Evolutionary conservation across 2,888 invertebrate species (phyloP), one percentile per base, ranked within the genome.

Genomic region (Watsonalla binaria): DNA sequence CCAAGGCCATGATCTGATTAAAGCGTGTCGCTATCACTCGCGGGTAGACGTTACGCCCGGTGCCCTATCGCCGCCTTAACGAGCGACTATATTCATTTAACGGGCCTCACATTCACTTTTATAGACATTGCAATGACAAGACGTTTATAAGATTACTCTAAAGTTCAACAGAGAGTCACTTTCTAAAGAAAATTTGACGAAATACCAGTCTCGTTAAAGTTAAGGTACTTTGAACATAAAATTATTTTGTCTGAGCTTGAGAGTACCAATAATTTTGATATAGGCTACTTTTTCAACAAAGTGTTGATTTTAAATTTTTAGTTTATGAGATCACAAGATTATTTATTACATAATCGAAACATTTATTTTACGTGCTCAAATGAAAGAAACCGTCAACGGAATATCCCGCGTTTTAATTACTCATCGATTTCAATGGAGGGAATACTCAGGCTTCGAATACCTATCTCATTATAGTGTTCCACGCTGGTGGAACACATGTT

Each of bases 391-490:
- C 11, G 11, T 11, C 11, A 8, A 42, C 11, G 11, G 11, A 11
- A 42, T 1, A 42, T 42, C 8, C 11, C 11, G 11, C 37, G 2
- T 42, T 42, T 42, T 11, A 42, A 42, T 42, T 42, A 42, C 42
- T 11, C 11, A 5, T 8, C 11, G 8, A 11, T 42, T 42, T 42
- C 5, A 11, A 42, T 42, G 37, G 9, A 8, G 9, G 7, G n/a
- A 8, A 49, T 24, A 24, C 24, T 24, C 24, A 24, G 11, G 5
- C 9, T 15, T 48, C 37, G 11, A 42, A 8, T 11, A 11, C 11
- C 42, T 42, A 59, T 56, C 63, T 74, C 70, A 65, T 74, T 74
- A 74, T 66, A 64, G 49, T 68, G 55, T 70, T 70, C 67, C 68
- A 61, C 68, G 52, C 58, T 54, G 62, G 42, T 55, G 52, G 54